Base-by-base conservation (phyloP, 2,113 vertebrate species). In the Eira barbara region DNA sequence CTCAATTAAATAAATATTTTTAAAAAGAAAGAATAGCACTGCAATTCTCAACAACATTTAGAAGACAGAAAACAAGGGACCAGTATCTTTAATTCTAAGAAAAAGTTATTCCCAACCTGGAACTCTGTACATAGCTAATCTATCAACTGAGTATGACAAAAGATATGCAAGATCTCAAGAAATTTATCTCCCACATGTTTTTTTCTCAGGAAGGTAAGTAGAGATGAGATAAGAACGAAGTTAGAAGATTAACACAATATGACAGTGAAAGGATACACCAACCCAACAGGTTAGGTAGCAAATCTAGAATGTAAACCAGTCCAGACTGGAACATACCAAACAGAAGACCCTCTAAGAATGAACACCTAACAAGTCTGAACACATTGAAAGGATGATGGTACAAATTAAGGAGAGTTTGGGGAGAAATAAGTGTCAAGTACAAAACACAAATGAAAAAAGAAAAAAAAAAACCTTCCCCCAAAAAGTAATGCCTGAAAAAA, bases 11-110 rank as follows among this genome's bases (percentile, higher is more conserved):
- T n/a, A 69, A 69, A 69, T 69, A 21, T 21, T 69, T 69, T n/a
- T 18, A 34, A 67, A 63, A 96, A 59, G 67, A 73, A 95, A 61
- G 27, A 92, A 67, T 23, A 82, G 57, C 52, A 95, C 2, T 95
- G 47, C 27, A 89, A 73, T 95, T 91, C 42, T 94, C 81, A 97
- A 67, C 31, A 67, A 67, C 31, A 67, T 92, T 55, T 71, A 45
- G 25, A 92, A 84, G 23, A 81, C 6, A 80, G 81, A 96, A 82
- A 88, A 86, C n/a, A 93, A 79, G 20, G 39, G 20, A 57, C 47
- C 36, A 65, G 29, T 91, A 57, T 47, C 27, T 91, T 91, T 47
- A 81, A 76, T 96, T 55, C 91, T 89, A 95, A 96, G 76, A 47
- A 89, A 93, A 88, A 89, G 47, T 83, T 73, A 71, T 65, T 86